Conservation (phyloP, 2,113 vertebrate species). For the Paramisgurnus dabryanus region DNA sequence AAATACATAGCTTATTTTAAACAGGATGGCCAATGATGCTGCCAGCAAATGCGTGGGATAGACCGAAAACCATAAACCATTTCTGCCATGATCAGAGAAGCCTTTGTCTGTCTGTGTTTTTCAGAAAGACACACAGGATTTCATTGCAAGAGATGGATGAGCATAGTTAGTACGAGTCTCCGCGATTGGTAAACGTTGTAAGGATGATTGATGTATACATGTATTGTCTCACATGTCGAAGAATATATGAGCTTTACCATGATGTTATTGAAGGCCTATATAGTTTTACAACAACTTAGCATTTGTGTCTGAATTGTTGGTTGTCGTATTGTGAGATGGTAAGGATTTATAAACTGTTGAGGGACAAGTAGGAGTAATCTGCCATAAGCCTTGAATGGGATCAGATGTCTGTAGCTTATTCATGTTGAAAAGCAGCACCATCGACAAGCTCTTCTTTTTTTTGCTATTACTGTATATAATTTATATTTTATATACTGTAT, state of each 20-base stretch:
- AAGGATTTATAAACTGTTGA: not conserved
- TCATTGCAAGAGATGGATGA: conserved; percentile 17
- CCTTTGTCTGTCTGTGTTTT: not conserved
- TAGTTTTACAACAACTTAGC: not conserved
- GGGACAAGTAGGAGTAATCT: not conserved
- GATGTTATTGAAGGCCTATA: conserved; percentile 16
- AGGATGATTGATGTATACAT: conserved; percentile 15
- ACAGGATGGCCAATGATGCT: not conserved
- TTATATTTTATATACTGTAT: not conserved
- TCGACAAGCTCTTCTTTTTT: not conserved
- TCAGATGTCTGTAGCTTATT: not conserved
- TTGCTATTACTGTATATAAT: not conserved
- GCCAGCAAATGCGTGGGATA: not conserved
- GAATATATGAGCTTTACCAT: not conserved
- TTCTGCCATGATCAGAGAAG: conserved; percentile 12
- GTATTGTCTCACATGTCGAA: not conserved
- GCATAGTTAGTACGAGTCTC: not conserved
- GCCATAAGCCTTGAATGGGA: not conserved
- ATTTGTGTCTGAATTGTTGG: conserved; percentile 1
- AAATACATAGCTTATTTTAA: not conserved
- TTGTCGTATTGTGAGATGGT: not conserved
- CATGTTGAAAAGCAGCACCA: not conserved
- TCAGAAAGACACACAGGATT: conserved; percentile 36
- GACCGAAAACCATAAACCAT: conserved; percentile 1
- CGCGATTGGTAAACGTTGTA: not conserved